phyloP scores from a whole-genome alignment of 2,113 vertebrate genomes.

The Callipepla squamata region DNA sequence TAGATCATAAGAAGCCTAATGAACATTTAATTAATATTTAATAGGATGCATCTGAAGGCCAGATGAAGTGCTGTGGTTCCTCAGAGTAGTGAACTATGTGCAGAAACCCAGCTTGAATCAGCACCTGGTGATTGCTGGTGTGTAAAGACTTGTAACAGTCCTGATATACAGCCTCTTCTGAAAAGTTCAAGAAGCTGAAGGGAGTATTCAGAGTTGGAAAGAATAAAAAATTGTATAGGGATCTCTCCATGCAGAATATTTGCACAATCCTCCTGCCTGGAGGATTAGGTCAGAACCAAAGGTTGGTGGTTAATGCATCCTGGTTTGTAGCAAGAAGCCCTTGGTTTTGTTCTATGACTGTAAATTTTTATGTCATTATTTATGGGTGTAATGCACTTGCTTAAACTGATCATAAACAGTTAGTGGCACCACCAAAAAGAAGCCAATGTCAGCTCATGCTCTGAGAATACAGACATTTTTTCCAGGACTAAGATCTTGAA shows the following conservation, averaged over 20 bases:
- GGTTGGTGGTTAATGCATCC: not conserved
- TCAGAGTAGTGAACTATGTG: rapidly evolving
- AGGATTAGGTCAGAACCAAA: not conserved
- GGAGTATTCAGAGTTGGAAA: not conserved
- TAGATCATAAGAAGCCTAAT: not conserved
- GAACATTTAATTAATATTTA: not conserved
- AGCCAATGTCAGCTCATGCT: not conserved
- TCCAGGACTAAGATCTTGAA: not conserved
- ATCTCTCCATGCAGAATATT: not conserved
- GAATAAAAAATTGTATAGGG: not conserved
- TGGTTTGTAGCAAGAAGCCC: not conserved
- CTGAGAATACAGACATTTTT: not conserved
- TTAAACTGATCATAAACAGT: not conserved
- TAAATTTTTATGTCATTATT: not conserved
- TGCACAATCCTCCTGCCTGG: not conserved
- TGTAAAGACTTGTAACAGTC: not conserved
- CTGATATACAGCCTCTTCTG: not conserved
- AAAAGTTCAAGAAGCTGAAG: not conserved
- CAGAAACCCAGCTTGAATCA: not conserved
- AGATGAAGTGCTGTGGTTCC: not conserved
- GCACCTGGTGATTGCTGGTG: not conserved
- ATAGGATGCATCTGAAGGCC: not conserved
- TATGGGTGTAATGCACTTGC: not conserved
- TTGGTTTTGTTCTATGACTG: not conserved
- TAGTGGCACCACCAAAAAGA: not conserved